Evolutionary conservation across 1,140 invertebrate species (phyloP), one percentile per base, ranked within the genome.

Genomic region (Orchesella cincta): DNA sequence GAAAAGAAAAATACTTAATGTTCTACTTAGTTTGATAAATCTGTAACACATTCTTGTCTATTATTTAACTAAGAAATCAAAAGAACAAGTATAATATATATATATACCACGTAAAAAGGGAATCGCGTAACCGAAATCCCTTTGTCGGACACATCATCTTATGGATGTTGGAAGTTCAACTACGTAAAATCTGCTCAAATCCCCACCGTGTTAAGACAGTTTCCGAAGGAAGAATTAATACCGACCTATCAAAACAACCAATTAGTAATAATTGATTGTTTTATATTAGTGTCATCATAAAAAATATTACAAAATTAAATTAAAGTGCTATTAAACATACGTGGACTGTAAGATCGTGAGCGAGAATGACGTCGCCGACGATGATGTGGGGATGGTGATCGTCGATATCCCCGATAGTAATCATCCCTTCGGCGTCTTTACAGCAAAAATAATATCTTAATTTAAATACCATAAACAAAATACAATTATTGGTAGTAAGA

Each of bases 281-380:
- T 8, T 18, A 46, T 46, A 18, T 18, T 46, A 46, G 39, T 46
- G 39, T 46, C 18, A 46, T 8, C 18, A 46, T 46, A 46, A 46
- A 46, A 46, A 8, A 46, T 46, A 57, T 14, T 26, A 23, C 23
- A 57, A 57, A 23, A 57, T 57, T 26, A 8, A 57, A 57, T n/a
- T 14, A 46, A 46, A 46, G 39, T 8, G 39, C 5, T 8, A 46
- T 57, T 18, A 57, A 57, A 92, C 90, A 91, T 90, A 94, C 93
- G 92, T 85, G 93, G 93, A 79, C 92, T 93, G 86, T 94, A 94
- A 81, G 93, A 94, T 81, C 93, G 88, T 28, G 92, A 92, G 70
- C 91, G 89, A 79, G 93, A 92, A 83, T 93, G 92, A 46, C 89
- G 86, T 73, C 88, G 86, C 57, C 87, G 85, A 79, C 84, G 78